These are phyloP conservation scores for Sander lucioperca DNA, from an alignment of 2,113 vertebrate genomes.

Conservation along the genomic window DNA sequence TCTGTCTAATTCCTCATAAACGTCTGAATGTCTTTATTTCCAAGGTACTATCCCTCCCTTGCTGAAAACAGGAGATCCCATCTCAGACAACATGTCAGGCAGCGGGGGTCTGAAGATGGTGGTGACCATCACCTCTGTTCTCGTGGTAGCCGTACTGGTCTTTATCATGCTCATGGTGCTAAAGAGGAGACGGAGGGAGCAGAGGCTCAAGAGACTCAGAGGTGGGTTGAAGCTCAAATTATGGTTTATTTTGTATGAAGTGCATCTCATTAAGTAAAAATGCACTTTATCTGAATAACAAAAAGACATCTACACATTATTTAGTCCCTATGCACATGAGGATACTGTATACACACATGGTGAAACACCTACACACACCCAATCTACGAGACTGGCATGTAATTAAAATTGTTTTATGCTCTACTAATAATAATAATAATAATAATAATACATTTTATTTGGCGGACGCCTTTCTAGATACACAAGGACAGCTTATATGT, in stretches of 20 bases:
- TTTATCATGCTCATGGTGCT: slow-evolving; percentile 94
- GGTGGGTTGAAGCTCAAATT: slow-evolving; percentile 80
- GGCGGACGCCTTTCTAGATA: too few relatives aligned
- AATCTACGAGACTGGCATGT: neutral
- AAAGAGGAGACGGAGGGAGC: slow-evolving; percentile 93
- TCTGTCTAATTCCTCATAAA: neutral
- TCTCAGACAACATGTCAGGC: slow-evolving; percentile 92
- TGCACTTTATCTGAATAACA: neutral
- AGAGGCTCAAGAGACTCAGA: slow-evolving; percentile 95
- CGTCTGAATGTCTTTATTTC: neutral
- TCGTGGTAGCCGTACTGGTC: slow-evolving; percentile 92
- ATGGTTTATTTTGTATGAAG: neutral
- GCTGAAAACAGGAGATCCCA: slow-evolving; percentile 93
- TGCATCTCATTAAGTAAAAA: neutral
- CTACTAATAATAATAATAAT: too few relatives aligned
- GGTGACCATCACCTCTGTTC: slow-evolving; percentile 95
- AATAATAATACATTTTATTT: too few relatives aligned
- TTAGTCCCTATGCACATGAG: neutral
- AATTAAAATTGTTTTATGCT: neutral
- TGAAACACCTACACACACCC: neutral
- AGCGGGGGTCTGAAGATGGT: slow-evolving; percentile 97
- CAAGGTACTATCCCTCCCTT: slow-evolving; percentile 97
- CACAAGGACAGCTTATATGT: too few relatives aligned
- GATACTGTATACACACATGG: neutral
- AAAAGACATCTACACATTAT: neutral